Base-by-base conservation (phyloP, 2,113 vertebrate species). In the Rutilus rutilus region DNA sequence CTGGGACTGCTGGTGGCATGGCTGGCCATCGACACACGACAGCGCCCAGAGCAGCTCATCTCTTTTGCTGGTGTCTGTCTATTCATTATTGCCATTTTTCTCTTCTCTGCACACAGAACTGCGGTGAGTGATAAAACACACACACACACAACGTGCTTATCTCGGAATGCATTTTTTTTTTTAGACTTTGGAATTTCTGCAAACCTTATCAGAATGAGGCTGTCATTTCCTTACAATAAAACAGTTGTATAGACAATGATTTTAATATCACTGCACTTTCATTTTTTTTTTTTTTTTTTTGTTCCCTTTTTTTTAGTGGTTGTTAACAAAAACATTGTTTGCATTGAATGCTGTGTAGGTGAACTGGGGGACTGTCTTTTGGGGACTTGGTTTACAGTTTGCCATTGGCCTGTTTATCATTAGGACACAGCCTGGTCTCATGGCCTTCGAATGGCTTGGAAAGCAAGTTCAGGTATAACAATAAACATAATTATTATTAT, bases 341-440 rank as follows among this genome's bases (percentile, higher is more conserved):
- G 36, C 75, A 39, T 83, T 80, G 87, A 21, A 74, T 74, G 87
- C 12, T 84, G 90, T 90, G 45, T 84, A 99, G 97, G 95, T 99
- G 36, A 90, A 92, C 87, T 97, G 97, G 97, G 95, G 95, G 86
- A 89, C 96, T 0, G 95, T 98, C 64, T 92, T 97, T 89, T 97
- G 96, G 97, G 97, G 97, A 7, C 93, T 99, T 12, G 96, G 96
- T 27, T 78, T 99, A 87, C 93, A 99, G 86, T 98, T 99, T 92
- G 90, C 95, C 33, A 91, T 98, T 0, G 98, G 97, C 21, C 87
- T 99, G 82, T 94, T 99, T 30, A 91, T 99, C 50, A 96, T 99
- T 88, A 95, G 98, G 90, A 99, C 97, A 0, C 71, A 96, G 2
- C 96, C 96, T 1, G 97, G 97, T 52, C 89, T 92, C 64, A 67